phyloP scores from a whole-genome alignment of 1,140 invertebrate genomes.

The Polyergus mexicanus region DNA sequence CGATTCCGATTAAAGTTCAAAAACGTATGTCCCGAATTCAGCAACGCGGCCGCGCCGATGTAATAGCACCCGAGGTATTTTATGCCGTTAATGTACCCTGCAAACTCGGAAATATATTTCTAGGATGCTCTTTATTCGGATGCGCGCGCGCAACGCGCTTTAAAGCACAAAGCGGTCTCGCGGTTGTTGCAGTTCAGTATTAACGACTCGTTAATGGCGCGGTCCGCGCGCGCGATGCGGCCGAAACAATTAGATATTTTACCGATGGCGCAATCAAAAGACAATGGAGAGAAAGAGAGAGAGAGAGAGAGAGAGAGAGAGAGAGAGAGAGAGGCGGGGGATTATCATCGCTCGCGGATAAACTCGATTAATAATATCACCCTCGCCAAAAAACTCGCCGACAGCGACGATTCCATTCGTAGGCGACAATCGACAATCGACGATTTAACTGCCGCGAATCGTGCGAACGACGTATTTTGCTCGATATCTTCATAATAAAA shows the following conservation, averaged over 20 bases:
- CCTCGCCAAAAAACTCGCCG: conserved; percentile 28
- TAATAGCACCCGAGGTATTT: conserved; percentile 42
- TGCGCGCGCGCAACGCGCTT: conserved; percentile 17
- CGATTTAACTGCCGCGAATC: conserved; percentile 11
- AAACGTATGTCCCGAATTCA: conserved; percentile 51
- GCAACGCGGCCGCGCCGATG: conserved; percentile 21
- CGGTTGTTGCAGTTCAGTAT: conserved; percentile 59
- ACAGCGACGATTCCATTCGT: conserved; percentile 10
- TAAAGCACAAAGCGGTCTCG: conserved; percentile 49
- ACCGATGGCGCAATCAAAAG: conserved; percentile 56
- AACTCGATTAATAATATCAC: conserved; percentile 58
- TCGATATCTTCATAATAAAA: background rate
- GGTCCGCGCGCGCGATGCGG: conserved; percentile 23
- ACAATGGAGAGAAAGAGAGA: conserved; percentile 8
- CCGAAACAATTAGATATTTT: conserved; percentile 60
- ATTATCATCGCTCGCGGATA: conserved; percentile 18
- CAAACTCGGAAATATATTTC: conserved; percentile 59
- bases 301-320: background rate
- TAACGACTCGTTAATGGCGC: conserved; percentile 57
- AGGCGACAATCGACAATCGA: background rate
- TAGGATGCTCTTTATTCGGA: conserved; percentile 46
- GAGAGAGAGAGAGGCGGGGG: too few species aligned
- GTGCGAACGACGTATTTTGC: background rate
- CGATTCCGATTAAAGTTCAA: conserved; percentile 58
- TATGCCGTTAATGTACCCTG: conserved; percentile 57